These are phyloP conservation scores for Serilophus lunatus DNA, from an alignment of 2,113 vertebrate species.

Conservation along the genomic window DNA sequence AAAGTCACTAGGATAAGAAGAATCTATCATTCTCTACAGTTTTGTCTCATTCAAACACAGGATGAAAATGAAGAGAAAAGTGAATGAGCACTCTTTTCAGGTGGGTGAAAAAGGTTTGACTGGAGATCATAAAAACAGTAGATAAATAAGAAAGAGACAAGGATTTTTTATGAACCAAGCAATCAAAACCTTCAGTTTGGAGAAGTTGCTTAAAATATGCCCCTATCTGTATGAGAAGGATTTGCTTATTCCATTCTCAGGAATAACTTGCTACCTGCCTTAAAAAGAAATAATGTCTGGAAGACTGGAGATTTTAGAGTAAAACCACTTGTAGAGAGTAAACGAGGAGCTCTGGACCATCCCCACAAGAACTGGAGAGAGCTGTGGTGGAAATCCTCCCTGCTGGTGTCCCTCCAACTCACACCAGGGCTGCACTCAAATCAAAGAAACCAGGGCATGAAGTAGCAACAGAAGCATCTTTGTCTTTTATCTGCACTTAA, in stretches of 20 bases:
- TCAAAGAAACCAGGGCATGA: neutral
- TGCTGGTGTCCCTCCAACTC: neutral
- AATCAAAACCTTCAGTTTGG: neutral
- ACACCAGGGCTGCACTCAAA: neutral
- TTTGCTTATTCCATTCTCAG: neutral
- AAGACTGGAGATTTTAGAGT: neutral
- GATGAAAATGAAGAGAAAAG: neutral
- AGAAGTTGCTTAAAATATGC: neutral
- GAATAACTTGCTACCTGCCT: neutral
- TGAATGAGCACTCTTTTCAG: neutral
- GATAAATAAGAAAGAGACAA: neutral
- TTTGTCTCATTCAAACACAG: constrained; percentile 23
- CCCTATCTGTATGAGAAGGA: rapidly evolving
- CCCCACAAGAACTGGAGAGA: neutral
- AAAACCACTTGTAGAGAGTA: neutral
- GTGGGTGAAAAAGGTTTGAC: neutral
- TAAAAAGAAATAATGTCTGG: neutral
- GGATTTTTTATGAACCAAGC: neutral
- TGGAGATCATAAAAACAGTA: constrained; percentile 12
- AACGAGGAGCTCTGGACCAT: neutral
- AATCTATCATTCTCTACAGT: constrained; percentile 20
- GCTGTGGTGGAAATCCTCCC: neutral
- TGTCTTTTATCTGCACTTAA: neutral
- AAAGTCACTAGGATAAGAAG: constrained; percentile 36
- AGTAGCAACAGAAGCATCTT: neutral